Evolutionary conservation across 2,888 invertebrate genomes (phyloP), one percentile per base, ranked within the genome.

Genomic region (Toxonevra muliebris): DNA sequence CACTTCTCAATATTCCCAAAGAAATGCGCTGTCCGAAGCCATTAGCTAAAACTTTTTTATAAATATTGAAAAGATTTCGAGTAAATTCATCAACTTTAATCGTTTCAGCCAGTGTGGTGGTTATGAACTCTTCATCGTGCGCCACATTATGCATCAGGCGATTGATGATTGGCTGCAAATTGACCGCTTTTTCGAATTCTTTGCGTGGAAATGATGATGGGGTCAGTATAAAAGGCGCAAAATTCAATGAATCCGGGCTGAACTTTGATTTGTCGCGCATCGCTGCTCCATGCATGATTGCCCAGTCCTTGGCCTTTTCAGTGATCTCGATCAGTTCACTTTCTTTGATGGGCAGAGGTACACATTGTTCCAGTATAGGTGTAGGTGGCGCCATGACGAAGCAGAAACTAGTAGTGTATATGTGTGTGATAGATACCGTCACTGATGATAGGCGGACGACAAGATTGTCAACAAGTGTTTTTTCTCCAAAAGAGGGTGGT

Each of bases 31-130:
- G 96, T 20, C 89, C 81, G 20, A 91, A 87, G 42, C 95, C 96
- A 87, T 95, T 94, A 42, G 89, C 86, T 64, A 90, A 86, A 0
- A 96, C 92, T 69, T 89, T 92, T 76, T 92, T 89, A 87, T 95
- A 96, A 73, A 98, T 93, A 65, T 93, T 87, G 85, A 93, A 97
- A 40, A 97, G 86, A 76, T 89, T 90, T 45, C 89, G 89, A 0
- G 96, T 96, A 82, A 97, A 98, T 69, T 93, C 91, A 83, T 98
- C 97, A 0, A 92, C 93, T 87, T 92, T 88, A 19, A 96, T 89
- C 0, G 95, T 94, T 80, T 94, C 91, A 74, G 90, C 89, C 30
- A 96, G 87, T 9, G 91, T 90, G 45, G 88, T 86, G 65, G 89
- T 88, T 7, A 96, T 86, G 81, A 96, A 96, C 17, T 90, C 89